Conservation (phyloP, 2,888 invertebrate species). For the Oligia fasciuncula region DNA sequence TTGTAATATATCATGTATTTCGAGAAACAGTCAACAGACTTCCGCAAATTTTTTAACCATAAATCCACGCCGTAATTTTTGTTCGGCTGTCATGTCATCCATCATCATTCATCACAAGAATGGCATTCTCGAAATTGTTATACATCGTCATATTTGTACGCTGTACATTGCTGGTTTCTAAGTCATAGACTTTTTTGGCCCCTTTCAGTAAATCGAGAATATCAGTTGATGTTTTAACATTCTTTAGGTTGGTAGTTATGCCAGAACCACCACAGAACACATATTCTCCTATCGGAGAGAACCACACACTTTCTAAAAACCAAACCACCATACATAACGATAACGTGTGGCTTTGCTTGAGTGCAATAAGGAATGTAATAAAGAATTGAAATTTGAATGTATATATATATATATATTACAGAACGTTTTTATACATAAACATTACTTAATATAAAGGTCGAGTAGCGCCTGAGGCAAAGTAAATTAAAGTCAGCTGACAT, state of each 20-base stretch:
- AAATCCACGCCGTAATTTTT: slow-evolving; percentile 89
- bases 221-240: slow-evolving; percentile 3
- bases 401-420: too few relatives aligned
- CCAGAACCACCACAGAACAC: background rate
- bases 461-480: too few relatives aligned
- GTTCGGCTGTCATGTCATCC: slow-evolving; percentile 81
- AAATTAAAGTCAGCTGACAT: too few relatives aligned
- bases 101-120: slow-evolving; percentile 74
- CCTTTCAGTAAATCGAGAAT: slow-evolving; percentile 47
- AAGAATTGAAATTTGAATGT: too few relatives aligned
- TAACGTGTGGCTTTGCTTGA: background rate
- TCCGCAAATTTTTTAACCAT: slow-evolving; percentile 80
- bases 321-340: background rate
- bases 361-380: too few relatives aligned
- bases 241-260: slow-evolving; percentile 5
- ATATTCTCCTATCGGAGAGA: too few relatives aligned
- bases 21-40: slow-evolving; percentile 76
- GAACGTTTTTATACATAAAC: too few relatives aligned
- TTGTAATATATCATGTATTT: slow-evolving; percentile 67
- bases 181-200: background rate
- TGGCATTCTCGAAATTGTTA: slow-evolving; percentile 59
- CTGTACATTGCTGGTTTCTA: slow-evolving; percentile 43
- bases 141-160: slow-evolving; percentile 41
- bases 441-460: too few relatives aligned
- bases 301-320: background rate